A percentile compares a stretch with the other conserved stretches of the same genome.
These are phyloP conservation scores for Rhingia rostrata DNA, from an alignment of 2,888 invertebrate genomes.

Conservation along the genomic window DNA sequence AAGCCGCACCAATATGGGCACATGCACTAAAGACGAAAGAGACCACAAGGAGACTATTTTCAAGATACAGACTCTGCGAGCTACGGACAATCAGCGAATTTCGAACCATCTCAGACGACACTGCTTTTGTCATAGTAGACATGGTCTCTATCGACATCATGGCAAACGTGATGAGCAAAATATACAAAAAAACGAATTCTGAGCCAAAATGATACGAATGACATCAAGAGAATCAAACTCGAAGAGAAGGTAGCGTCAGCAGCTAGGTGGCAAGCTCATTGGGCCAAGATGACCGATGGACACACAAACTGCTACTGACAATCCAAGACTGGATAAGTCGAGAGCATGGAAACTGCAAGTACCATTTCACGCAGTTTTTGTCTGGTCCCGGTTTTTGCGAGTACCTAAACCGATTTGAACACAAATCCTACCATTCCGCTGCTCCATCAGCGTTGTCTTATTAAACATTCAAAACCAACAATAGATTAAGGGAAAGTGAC, in stretches of 20 bases:
- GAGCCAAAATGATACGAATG: not conserved
- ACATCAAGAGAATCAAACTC: not conserved
- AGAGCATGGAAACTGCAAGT: no score
- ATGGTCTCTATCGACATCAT: not conserved
- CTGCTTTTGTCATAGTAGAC: not conserved
- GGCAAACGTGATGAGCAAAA: no score
- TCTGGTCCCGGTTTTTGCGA: not conserved
- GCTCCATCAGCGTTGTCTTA: no score
- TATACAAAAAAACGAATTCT: no score
- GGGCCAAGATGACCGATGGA: not conserved
- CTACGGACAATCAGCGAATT: not conserved
- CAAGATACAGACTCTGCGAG: not conserved
- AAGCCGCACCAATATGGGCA: not conserved
- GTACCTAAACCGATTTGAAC: slow-evolving; percentile 3
- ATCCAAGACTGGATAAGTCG: not conserved
- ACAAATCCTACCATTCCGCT: not conserved
- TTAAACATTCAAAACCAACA: no score
- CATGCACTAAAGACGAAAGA: not conserved
- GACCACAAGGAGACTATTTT: not conserved
- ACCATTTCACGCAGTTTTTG: not conserved
- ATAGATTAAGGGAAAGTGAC: no score
- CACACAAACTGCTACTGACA: not conserved
- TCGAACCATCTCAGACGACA: not conserved
- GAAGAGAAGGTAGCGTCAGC: not conserved
- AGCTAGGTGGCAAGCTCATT: slow-evolving; percentile 2